These are phyloP conservation scores for Philopotamus ludificatus DNA, from an alignment of 1,140 invertebrate species.

Conservation along the genomic window DNA sequence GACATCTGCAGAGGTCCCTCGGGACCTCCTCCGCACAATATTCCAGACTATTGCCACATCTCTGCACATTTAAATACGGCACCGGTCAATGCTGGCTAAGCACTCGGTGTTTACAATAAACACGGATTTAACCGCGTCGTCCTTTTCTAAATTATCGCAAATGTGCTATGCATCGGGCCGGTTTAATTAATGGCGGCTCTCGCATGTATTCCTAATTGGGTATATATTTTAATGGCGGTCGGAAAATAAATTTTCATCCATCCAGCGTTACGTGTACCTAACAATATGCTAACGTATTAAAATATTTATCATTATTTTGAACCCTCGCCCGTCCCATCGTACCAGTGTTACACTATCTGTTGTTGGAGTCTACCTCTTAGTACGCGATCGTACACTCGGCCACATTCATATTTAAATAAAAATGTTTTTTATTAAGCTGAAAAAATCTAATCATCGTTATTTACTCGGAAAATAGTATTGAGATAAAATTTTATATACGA, in stretches of 20 bases:
- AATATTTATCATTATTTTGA: constrained; percentile 36
- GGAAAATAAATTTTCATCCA: constrained; percentile 2
- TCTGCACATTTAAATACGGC: constrained; percentile 23
- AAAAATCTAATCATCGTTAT: too few species aligned
- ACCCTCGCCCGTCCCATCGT: constrained; percentile 6
- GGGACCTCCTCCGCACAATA: not conserved
- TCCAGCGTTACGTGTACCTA: not conserved
- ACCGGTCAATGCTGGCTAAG: constrained; percentile 7
- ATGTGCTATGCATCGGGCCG: not conserved
- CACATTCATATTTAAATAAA: too few species aligned
- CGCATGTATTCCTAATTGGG: not conserved
- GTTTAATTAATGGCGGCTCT: not conserved
- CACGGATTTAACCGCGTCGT: not conserved
- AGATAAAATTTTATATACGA: too few species aligned
- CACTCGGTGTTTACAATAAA: not conserved
- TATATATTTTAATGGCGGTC: not conserved
- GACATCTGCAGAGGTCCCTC: constrained; percentile 20
- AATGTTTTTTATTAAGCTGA: not conserved
- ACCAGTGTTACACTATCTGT: constrained; percentile 10
- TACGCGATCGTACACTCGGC: constrained; percentile 8
- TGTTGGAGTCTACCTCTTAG: constrained; percentile 18
- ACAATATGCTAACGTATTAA: constrained; percentile 24
- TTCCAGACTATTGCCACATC: constrained; percentile 22
- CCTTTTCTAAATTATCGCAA: not conserved
- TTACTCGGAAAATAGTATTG: too few species aligned